Conservation (phyloP, 2,888 invertebrate species). For the Eupithecia abbreviata region DNA sequence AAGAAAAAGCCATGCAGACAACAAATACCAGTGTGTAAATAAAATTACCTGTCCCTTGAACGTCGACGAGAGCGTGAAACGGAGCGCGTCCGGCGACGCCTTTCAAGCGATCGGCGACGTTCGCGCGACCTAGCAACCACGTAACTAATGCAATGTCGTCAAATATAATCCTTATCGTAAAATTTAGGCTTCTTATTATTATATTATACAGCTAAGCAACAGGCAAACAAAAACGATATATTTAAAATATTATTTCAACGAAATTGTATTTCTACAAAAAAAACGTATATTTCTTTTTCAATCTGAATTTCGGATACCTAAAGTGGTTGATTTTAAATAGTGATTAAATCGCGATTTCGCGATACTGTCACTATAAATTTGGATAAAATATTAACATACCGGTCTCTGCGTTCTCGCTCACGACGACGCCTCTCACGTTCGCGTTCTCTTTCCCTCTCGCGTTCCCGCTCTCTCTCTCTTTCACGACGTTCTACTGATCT, state of each 20-base stretch:
- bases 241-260: not conserved
- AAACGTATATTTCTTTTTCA: not conserved
- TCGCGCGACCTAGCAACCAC: conserved; percentile 72
- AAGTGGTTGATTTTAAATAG: not conserved
- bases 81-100: conserved; percentile 73
- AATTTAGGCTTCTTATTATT: not conserved
- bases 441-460: conserved; percentile 65
- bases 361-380: not conserved
- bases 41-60: conserved; percentile 76
- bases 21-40: conserved; percentile 41
- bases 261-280: not conserved
- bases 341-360: not conserved
- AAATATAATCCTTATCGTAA: conserved; percentile 17
- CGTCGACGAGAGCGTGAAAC: conserved; percentile 76
- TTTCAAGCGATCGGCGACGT: conserved; percentile 80
- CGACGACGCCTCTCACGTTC: conserved; percentile 68
- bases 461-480: conserved; percentile 71
- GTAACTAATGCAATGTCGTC: conserved; percentile 32
- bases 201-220: conserved; percentile 14
- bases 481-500: conserved; percentile 77
- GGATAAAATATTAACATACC: conserved; percentile 51
- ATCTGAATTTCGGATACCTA: not conserved
- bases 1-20: conserved; percentile 45
- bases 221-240: conserved; percentile 26
- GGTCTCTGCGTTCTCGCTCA: conserved; percentile 72